Conservation (phyloP, 2,888 invertebrate species). For the Diogma glabrata region DNA sequence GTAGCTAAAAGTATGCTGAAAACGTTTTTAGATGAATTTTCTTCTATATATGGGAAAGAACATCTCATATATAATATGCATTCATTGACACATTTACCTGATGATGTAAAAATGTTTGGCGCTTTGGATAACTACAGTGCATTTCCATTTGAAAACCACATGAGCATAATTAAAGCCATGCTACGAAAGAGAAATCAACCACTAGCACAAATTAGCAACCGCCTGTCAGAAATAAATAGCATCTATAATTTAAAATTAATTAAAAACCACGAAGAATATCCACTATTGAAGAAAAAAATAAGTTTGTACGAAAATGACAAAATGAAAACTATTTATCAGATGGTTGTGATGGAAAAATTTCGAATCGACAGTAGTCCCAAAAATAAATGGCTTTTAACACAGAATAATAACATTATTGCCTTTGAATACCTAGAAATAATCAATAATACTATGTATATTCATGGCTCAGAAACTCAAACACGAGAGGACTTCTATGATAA, state of each 20-base stretch:
- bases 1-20: neutral
- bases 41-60: neutral
- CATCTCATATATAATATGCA: slow-evolving; percentile 11
- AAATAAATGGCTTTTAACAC: neutral
- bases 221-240: neutral
- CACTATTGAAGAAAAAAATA: neutral
- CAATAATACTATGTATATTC: neutral
- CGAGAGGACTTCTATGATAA: too few relatives aligned
- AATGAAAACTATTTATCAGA: neutral
- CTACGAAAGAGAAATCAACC: neutral
- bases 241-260: neutral
- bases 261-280: neutral
- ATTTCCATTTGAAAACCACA: neutral
- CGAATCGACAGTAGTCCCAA: neutral
- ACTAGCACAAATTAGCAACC: neutral
- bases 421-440: neutral
- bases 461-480: too few relatives aligned
- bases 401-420: neutral
- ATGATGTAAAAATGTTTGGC: neutral
- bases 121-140: neutral
- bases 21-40: neutral
- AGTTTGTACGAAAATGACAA: neutral
- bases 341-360: neutral
- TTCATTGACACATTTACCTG: neutral
- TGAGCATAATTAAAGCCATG: neutral